Base-by-base conservation (phyloP, 2,113 vertebrate genomes). In the Varanus salvator region DNA sequence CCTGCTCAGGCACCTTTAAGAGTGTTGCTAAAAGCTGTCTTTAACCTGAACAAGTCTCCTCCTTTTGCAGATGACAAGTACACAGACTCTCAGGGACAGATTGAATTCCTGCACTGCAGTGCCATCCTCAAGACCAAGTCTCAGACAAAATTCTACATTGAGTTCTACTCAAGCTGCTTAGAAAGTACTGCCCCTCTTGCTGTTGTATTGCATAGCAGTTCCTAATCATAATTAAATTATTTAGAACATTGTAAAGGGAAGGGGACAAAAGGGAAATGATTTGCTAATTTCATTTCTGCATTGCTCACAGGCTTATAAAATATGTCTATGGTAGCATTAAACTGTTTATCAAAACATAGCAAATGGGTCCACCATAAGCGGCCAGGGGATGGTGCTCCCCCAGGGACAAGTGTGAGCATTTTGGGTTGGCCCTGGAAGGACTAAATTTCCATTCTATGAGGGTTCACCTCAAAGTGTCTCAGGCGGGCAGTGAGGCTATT, bases 71-170 rank as follows among this genome's bases (percentile, higher is more conserved):
- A 98, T 93, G 98, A 97, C 1, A 98, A 97, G 91, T 97, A 96
- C 23, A 97, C 93, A 0, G 96, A 97, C 83, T 97, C 97, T 90
- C 97, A 98, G 85, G 98, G 98, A 76, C 98, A 98, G 84, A 99
- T 99, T 54, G 98, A 98, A 91, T 98, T 99, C 90, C 98, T 98
- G 94, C 98, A 97, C 52, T 99, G 98, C 89, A 96, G 95, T 0
- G 99, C 99, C 69, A 98, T 94, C 1, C 95, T 99, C 91, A 97
- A 96, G 95, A 99, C 99, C 25, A 99, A 99, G 96, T 99, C 99
- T 9, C 98, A 99, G 96, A 99, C 99, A 54, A 98, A 98, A 92
- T 99, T 99, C 97, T 99, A 98, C 97, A 98, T 99, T 0, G 99
- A 99, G 90, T 99, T 98, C 93, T 97, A 99, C 88, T 99, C 99